phyloP scores from a whole-genome alignment of 1,140 invertebrate genomes.

The Trachymyrmex cornetzi region DNA sequence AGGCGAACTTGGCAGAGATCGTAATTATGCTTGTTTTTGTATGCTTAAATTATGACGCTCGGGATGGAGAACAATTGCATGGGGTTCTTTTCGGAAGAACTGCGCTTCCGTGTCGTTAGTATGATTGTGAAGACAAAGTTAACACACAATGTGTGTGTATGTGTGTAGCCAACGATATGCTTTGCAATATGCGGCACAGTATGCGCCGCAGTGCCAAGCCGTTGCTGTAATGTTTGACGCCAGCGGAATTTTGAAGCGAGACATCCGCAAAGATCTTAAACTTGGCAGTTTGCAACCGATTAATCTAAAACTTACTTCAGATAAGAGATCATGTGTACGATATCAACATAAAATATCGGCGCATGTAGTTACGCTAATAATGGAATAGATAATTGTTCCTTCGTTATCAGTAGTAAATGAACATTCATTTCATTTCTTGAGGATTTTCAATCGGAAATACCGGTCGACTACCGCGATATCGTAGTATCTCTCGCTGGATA shows the following conservation, averaged over 20 bases:
- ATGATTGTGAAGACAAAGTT: conserved; percentile 44
- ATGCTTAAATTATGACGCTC: conserved; percentile 30
- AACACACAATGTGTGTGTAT: background rate
- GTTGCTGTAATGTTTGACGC: conserved; percentile 32
- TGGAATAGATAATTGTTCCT: background rate
- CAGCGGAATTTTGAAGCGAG: conserved; percentile 22
- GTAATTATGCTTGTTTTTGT: conserved; percentile 45
- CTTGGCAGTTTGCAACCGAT: conserved; percentile 6
- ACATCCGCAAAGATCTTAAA: conserved; percentile 9
- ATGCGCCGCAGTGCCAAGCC: conserved; percentile 1
- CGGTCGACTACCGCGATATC: background rate
- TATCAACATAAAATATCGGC: background rate
- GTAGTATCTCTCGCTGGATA: background rate
- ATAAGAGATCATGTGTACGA: background rate
- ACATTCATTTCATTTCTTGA: background rate
- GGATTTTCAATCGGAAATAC: background rate
- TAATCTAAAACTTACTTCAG: conserved; percentile 30
- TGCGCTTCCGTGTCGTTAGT: conserved; percentile 14
- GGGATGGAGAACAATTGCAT: background rate
- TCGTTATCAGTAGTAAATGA: background rate
- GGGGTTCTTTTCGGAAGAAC: conserved; percentile 3
- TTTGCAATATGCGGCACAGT: background rate
- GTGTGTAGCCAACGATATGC: background rate
- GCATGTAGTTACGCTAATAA: background rate
- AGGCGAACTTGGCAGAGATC: background rate